Percentiles rank a stretch among this genome's conserved stretches.
These are phyloP conservation scores for Leptodactylus fuscus DNA, from an alignment of 2,113 vertebrate species.

Conservation along the genomic window DNA sequence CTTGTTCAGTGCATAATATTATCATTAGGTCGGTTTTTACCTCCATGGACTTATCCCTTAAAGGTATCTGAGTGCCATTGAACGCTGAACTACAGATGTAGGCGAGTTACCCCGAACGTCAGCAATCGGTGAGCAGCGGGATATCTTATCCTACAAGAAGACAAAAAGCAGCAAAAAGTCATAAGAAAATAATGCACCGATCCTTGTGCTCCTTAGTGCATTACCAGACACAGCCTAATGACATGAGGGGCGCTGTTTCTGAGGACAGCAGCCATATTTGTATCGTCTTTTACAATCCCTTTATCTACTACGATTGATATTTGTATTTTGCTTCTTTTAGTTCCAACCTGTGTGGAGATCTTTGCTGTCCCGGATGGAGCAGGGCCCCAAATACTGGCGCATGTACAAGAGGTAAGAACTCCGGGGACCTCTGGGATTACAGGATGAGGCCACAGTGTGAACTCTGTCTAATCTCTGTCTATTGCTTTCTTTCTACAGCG, in stretches of 20 bases:
- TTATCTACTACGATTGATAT: not conserved
- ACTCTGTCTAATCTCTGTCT: not conserved
- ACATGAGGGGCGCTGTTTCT: too few relatives aligned
- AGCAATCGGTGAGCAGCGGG: too few relatives aligned
- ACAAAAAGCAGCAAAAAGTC: too few relatives aligned
- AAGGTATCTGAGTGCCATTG: too few relatives aligned
- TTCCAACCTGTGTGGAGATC: conserved; percentile 44
- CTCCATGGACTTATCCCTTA: too few relatives aligned
- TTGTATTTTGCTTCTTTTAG: not conserved
- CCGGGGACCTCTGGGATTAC: not conserved
- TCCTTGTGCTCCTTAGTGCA: too few relatives aligned
- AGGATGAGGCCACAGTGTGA: not conserved
- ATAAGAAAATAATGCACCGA: too few relatives aligned
- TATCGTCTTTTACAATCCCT: not conserved
- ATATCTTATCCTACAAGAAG: too few relatives aligned
- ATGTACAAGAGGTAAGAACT: conserved; percentile 62
- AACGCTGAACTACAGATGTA: too few relatives aligned
- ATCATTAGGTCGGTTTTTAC: not conserved
- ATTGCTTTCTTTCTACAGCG: conserved; percentile 66
- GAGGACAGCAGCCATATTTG: too few relatives aligned
- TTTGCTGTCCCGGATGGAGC: conserved; percentile 60
- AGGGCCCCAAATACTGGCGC: conserved; percentile 51
- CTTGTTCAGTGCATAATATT: not conserved
- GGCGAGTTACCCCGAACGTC: too few relatives aligned
- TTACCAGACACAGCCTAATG: too few relatives aligned